Percentiles rank a stretch among this genome's conserved stretches.
Conservation (phyloP, 2,888 invertebrate species). For the Ochropleura leucogaster region DNA sequence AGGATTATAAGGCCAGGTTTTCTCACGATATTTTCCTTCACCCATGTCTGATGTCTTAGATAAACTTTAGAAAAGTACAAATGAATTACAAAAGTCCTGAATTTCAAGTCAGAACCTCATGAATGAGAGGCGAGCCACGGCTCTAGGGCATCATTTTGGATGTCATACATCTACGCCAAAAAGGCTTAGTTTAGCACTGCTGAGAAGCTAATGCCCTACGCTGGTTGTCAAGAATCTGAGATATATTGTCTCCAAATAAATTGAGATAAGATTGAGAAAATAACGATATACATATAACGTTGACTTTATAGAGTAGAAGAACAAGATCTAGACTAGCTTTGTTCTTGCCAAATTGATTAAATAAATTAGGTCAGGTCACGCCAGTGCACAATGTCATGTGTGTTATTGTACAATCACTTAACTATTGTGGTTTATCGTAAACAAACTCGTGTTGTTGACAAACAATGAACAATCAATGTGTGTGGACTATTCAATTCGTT, state of each 20-base stretch:
- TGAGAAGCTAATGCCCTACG: too few species aligned
- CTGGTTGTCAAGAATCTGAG: too few species aligned
- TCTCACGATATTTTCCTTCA: too few species aligned
- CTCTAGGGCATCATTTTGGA: too few species aligned
- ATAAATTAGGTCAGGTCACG: constrained; percentile 2
- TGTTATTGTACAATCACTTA: not conserved
- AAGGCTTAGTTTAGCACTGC: too few species aligned
- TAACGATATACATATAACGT: not conserved
- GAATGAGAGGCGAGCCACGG: too few species aligned
- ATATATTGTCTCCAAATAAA: not conserved
- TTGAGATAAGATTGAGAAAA: not conserved
- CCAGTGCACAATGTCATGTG: not conserved
- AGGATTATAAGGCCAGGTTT: too few species aligned
- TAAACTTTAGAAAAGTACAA: too few species aligned
- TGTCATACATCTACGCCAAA: too few species aligned
- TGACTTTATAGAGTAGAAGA: not conserved
- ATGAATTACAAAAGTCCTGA: too few species aligned
- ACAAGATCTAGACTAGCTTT: not conserved
- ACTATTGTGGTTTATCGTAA: not conserved
- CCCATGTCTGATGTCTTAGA: too few species aligned
- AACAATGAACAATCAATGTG: constrained; percentile 47
- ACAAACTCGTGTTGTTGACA: constrained; percentile 24
- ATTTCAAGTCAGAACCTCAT: too few species aligned
- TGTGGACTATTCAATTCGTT: constrained; percentile 1
- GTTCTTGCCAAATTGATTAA: not conserved